Conservation (phyloP, 1,140 invertebrate genomes). For the Bombus waltoni region DNA sequence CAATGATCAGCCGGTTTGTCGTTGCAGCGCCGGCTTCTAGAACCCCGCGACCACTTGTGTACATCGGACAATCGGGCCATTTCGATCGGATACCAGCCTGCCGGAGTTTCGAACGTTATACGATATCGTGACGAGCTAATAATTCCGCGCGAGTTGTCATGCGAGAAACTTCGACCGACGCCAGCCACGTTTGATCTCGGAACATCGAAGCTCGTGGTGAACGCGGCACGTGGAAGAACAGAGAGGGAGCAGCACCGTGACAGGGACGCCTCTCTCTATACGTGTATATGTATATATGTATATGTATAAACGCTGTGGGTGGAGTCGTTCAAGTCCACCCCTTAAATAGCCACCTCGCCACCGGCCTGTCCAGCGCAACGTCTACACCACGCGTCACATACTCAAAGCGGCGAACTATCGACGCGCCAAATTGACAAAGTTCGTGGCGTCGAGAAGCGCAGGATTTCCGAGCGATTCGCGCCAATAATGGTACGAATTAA, state of each 20-base stretch:
- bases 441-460: constrained; percentile 45
- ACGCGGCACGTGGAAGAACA: background rate
- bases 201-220: constrained; percentile 8
- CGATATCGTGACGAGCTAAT: constrained; percentile 53
- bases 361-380: constrained; percentile 20
- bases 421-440: constrained; percentile 68
- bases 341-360: constrained; percentile 47
- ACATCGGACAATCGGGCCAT: constrained; percentile 35
- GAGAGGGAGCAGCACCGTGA: no score
- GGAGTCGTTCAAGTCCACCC: constrained; percentile 55
- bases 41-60: constrained; percentile 31
- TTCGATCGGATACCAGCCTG: constrained; percentile 10
- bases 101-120: constrained; percentile 43
- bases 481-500: constrained; percentile 61
- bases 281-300: background rate
- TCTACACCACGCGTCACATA: constrained; percentile 55
- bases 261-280: background rate
- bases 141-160: constrained; percentile 62
- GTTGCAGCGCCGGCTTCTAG: constrained; percentile 9
- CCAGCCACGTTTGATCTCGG: constrained; percentile 59
- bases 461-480: constrained; percentile 46
- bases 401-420: constrained; percentile 61
- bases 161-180: constrained; percentile 55
- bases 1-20: constrained; percentile 13
- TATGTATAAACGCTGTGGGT: constrained; percentile 20